Evolutionary conservation across 2,797 vertebrate species (phyloP).

Genomic region (Eulemur albifrons): DNA sequence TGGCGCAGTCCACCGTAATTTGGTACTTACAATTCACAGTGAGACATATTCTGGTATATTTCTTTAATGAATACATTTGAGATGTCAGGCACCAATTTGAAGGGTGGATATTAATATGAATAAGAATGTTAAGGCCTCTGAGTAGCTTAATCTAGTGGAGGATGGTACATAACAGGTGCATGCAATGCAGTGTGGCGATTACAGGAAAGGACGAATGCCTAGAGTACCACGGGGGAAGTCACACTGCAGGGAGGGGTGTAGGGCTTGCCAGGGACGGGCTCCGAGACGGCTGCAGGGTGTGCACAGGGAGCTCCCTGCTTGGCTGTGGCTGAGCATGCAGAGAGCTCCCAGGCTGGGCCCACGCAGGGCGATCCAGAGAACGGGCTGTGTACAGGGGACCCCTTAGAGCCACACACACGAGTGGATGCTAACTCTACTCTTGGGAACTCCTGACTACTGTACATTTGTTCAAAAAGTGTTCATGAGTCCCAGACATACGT

Average conservation of each 20-base stretch:
- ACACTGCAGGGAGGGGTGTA: too few relatives aligned
- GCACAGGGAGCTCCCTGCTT: neutral
- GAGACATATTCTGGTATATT: neutral
- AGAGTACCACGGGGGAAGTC: neutral
- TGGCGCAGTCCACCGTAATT: accelerated
- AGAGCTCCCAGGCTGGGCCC: accelerated
- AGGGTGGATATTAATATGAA: neutral
- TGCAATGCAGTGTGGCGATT: accelerated
- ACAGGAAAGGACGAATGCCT: neutral
- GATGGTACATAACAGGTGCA: neutral
- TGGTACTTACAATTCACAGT: neutral
- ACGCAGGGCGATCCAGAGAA: too few relatives aligned
- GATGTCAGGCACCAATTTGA: neutral
- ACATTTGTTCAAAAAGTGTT: neutral
- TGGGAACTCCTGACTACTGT: neutral
- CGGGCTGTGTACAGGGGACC: accelerated
- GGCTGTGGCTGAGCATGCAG: accelerated
- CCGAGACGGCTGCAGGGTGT: neutral
- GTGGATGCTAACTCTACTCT: neutral
- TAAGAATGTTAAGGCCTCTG: neutral
- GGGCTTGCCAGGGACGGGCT: neutral
- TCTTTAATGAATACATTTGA: neutral
- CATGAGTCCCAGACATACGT: neutral
- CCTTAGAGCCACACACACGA: neutral
- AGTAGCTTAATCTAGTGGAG: neutral